Percentiles rank a stretch among this genome's conserved stretches.
Evolutionary conservation across 2,113 vertebrate genomes (phyloP).

Genomic region (Pluvialis apricaria): DNA sequence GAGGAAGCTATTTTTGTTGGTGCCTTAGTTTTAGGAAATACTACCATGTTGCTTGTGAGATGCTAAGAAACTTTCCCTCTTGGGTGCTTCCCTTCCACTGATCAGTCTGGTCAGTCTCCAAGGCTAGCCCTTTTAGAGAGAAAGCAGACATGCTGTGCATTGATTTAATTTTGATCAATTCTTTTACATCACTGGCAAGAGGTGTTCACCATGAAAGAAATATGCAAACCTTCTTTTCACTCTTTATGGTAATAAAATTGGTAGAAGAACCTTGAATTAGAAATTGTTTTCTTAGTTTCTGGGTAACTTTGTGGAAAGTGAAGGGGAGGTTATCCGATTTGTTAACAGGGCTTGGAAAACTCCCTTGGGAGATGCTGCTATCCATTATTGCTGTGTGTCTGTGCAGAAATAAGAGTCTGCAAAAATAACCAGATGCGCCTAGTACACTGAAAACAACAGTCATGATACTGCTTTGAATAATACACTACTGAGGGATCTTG

Average conservation of each 20-base stretch:
- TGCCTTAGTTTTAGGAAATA: neutral
- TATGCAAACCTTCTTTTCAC: neutral
- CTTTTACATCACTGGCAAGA: neutral
- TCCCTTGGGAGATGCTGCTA: neutral
- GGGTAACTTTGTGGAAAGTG: neutral
- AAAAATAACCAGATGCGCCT: conserved; percentile 3
- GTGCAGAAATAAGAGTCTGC: neutral
- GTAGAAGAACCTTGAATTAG: neutral
- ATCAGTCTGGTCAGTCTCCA: neutral
- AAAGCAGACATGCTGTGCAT: neutral
- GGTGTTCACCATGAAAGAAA: neutral
- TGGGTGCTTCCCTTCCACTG: neutral
- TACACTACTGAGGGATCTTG: neutral
- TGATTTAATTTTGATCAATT: neutral
- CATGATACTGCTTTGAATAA: conserved; percentile 23
- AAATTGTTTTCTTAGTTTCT: neutral
- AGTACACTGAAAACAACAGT: neutral
- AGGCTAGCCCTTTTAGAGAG: neutral
- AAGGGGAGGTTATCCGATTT: neutral
- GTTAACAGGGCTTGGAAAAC: neutral
- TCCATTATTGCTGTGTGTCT: neutral
- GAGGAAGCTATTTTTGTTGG: neutral
- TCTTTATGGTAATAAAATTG: neutral
- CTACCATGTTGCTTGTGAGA: neutral
- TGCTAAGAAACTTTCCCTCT: neutral